Evolutionary conservation across 2,888 invertebrate species (phyloP).

Genomic region (Zaprionus obscuricornis): DNA sequence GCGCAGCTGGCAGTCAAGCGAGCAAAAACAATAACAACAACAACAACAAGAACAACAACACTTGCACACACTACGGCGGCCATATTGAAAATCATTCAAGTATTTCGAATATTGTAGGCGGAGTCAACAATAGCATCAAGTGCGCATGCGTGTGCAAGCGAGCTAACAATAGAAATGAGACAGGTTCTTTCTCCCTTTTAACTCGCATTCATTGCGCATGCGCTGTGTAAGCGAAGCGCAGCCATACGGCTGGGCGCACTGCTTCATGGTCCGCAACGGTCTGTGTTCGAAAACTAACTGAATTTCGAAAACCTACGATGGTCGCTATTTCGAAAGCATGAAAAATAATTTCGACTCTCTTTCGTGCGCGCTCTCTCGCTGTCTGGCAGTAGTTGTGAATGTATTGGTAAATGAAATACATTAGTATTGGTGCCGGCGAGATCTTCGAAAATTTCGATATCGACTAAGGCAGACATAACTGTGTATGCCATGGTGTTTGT

Average conservation of each 20-base stretch:
- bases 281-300: conserved; percentile 60
- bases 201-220: conserved; percentile 49
- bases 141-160: conserved; percentile 58
- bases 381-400: conserved; percentile 14
- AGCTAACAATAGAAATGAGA: conserved; percentile 37
- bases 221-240: conserved; percentile 34
- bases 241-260: no score
- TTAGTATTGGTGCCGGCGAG: conserved; percentile 55
- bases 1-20: conserved; percentile 46
- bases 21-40: conserved; percentile 39
- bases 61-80: conserved; percentile 65
- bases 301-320: conserved; percentile 60
- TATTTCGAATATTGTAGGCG: conserved; percentile 82
- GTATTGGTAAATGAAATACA: conserved; percentile 53
- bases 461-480: conserved; percentile 14
- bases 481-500: conserved; percentile 46
- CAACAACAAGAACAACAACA: conserved; percentile 28
- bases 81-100: conserved; percentile 83
- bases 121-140: conserved; percentile 63
- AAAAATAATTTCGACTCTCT: conserved; percentile 3
- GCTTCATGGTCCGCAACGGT: conserved; percentile 37
- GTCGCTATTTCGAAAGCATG: conserved; percentile 28
- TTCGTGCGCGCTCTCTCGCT: conserved; percentile 29
- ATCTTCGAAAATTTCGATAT: conserved; percentile 67
- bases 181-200: conserved; percentile 17